phyloP scores from a whole-genome alignment of 2,113 vertebrate genomes.

The Notechis scutatus region DNA sequence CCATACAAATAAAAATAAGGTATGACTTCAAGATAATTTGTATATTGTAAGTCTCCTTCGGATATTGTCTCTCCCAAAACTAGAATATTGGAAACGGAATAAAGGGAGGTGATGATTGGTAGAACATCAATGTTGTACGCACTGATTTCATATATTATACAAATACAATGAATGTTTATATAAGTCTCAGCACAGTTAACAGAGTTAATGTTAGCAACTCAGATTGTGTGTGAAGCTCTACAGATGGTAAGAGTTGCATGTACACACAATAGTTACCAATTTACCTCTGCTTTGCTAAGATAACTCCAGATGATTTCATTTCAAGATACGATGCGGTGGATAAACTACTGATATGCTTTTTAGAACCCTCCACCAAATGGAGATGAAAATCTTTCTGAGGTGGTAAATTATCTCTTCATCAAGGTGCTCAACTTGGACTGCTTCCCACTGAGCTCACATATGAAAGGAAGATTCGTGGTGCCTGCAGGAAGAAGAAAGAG shows the following conservation, averaged over 20 bases:
- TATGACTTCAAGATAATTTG: background rate
- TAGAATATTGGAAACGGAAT: background rate
- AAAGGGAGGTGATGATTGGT: background rate
- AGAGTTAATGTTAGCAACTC: background rate
- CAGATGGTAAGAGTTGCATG: background rate
- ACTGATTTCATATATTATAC: background rate
- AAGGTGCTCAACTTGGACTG: background rate
- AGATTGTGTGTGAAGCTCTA: background rate
- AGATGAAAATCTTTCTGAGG: background rate
- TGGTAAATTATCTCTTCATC: background rate
- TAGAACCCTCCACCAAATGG: background rate
- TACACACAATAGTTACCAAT: background rate
- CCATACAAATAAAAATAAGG: background rate
- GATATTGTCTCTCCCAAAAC: background rate
- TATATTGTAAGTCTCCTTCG: background rate
- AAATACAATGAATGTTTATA: background rate
- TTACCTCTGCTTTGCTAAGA: background rate
- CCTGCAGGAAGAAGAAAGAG: background rate
- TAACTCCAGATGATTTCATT: background rate
- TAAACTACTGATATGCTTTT: background rate
- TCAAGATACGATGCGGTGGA: background rate
- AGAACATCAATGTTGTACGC: background rate
- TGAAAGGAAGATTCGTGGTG: slow-evolving; percentile 6
- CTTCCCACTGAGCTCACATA: background rate
- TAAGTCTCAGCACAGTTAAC: background rate